Conservation (phyloP, 2,888 invertebrate genomes). For the Luffia ferchaultella region DNA sequence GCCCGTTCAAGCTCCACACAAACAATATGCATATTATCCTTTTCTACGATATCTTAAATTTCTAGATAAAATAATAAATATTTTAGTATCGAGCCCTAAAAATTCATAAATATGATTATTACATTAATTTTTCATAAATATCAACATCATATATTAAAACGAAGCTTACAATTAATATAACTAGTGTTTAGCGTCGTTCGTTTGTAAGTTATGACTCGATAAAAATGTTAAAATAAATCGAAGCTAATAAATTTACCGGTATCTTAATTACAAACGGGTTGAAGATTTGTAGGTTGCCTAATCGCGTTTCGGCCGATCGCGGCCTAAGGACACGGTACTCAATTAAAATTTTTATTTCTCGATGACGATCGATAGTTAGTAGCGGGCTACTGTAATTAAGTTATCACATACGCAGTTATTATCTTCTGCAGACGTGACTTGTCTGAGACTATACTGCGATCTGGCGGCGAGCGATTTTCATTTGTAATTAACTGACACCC, state of each 20-base stretch:
- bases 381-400: conserved; percentile 30
- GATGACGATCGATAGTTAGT: not conserved
- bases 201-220: not conserved
- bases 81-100: too few relatives aligned
- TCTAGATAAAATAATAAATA: too few relatives aligned
- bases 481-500: conserved; percentile 35
- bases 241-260: not conserved
- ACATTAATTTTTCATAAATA: too few relatives aligned
- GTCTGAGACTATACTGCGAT: conserved; percentile 15
- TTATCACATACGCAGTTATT: conserved; percentile 37
- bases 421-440: conserved; percentile 13
- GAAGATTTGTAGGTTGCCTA: not conserved
- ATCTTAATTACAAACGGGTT: not conserved
- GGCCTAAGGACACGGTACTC: not conserved
- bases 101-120: too few relatives aligned
- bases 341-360: not conserved
- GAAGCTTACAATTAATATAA: too few relatives aligned
- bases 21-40: too few relatives aligned
- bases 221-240: not conserved
- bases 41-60: too few relatives aligned
- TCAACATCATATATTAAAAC: too few relatives aligned
- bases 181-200: too few relatives aligned
- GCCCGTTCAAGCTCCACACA: too few relatives aligned
- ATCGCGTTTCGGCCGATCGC: too few relatives aligned
- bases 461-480: conserved; percentile 37